These are phyloP conservation scores for Pygmarrhopalites habei DNA, from an alignment of 1,140 invertebrate species.

Conservation along the genomic window DNA sequence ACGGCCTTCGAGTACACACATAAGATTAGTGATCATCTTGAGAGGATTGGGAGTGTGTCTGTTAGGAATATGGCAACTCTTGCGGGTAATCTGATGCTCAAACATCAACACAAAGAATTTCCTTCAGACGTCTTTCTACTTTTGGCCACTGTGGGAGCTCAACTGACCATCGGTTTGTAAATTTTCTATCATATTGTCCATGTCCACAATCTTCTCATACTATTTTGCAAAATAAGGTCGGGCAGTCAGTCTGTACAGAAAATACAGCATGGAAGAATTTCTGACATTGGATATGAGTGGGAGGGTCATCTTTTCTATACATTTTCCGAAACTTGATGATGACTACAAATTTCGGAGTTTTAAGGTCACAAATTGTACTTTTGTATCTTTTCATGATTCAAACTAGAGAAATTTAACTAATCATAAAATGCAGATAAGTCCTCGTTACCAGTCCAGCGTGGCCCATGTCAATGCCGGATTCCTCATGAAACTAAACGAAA, in stretches of 20 bases:
- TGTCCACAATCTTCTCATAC: too few relatives aligned
- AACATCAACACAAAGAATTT: constrained; percentile 48
- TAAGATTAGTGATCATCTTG: constrained; percentile 26
- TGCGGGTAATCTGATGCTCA: constrained; percentile 51
- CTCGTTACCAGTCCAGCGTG: constrained; percentile 69
- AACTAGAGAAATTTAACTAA: neutral
- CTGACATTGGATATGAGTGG: constrained; percentile 54
- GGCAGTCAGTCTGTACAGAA: constrained; percentile 15
- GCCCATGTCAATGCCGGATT: constrained; percentile 76
- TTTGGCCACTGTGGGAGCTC: constrained; percentile 45
- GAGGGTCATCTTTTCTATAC: constrained; percentile 56
- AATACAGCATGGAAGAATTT: constrained; percentile 49
- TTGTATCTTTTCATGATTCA: neutral
- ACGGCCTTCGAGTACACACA: neutral
- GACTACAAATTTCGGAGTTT: constrained; percentile 49
- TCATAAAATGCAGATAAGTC: constrained; percentile 55
- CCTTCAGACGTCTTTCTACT: constrained; percentile 50
- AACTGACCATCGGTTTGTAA: constrained; percentile 41
- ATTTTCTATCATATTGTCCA: too few relatives aligned
- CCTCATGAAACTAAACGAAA: constrained; percentile 53
- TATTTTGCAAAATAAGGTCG: too few relatives aligned
- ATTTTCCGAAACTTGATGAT: constrained; percentile 47
- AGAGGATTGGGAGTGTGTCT: constrained; percentile 42
- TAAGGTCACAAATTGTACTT: constrained; percentile 45
- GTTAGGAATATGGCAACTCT: constrained; percentile 40